Percentiles rank a stretch among this genome's conserved stretches.
Conservation (phyloP, 2,113 vertebrate species). For the Candoia aspera region DNA sequence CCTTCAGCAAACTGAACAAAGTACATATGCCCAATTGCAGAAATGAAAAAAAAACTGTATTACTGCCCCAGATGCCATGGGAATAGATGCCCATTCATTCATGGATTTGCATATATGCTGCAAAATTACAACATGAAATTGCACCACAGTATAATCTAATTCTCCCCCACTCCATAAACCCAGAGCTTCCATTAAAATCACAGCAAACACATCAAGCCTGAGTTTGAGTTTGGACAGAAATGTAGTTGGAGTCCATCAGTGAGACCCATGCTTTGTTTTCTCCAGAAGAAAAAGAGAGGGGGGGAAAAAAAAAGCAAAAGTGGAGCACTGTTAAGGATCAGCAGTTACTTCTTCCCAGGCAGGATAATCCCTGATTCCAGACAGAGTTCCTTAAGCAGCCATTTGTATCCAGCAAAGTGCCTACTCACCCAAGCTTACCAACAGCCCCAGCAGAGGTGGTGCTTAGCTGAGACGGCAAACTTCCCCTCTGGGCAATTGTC, state of each 20-base stretch:
- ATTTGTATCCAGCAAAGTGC: background rate
- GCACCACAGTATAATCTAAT: background rate
- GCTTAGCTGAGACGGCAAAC: slow-evolving; percentile 71
- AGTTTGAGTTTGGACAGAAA: background rate
- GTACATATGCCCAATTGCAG: background rate
- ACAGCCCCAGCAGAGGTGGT: slow-evolving; percentile 61
- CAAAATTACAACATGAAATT: background rate
- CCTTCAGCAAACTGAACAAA: background rate
- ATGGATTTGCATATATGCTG: background rate
- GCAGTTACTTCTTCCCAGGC: background rate
- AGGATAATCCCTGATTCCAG: background rate
- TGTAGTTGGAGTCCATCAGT: background rate
- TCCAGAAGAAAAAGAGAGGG: background rate
- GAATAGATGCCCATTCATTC: background rate
- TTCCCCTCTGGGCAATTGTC: slow-evolving; percentile 82
- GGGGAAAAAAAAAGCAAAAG: background rate
- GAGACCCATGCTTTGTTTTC: background rate
- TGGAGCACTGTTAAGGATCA: background rate
- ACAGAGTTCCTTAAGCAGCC: background rate
- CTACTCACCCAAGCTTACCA: slow-evolving; percentile 83
- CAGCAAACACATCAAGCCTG: background rate
- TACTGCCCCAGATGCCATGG: background rate
- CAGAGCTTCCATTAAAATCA: background rate
- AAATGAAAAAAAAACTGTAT: background rate
- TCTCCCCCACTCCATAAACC: background rate